phyloP scores from a whole-genome alignment of 2,888 invertebrate species.

The Anorthoa munda region DNA sequence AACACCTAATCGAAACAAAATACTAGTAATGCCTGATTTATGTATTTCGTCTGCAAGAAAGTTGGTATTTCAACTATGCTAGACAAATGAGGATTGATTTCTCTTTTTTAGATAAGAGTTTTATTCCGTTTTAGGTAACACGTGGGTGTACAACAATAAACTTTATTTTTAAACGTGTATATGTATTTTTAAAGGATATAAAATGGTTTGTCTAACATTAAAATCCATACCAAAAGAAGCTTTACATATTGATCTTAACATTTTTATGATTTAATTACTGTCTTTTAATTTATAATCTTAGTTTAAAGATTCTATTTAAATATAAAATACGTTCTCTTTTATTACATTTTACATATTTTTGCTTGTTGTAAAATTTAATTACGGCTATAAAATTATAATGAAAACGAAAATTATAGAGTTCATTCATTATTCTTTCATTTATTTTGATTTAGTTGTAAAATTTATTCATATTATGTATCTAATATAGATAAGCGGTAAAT shows the following conservation, averaged over 20 bases:
- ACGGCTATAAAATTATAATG: conserved; percentile 42
- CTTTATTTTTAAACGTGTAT: neutral
- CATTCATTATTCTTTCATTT: conserved; percentile 25
- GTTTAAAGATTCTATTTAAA: conserved; percentile 11
- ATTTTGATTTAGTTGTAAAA: conserved; percentile 6
- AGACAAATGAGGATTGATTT: conserved; percentile 7
- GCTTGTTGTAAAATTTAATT: conserved; percentile 53
- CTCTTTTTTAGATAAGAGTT: neutral
- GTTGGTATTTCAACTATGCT: conserved; percentile 13
- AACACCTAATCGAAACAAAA: no score
- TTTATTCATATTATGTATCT: conserved; percentile 3
- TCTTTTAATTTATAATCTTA: conserved; percentile 21
- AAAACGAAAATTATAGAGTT: conserved; percentile 25
- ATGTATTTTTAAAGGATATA: conserved; percentile 1
- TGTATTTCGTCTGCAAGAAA: neutral
- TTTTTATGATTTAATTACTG: conserved; percentile 53
- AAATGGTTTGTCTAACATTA: conserved; percentile 13
- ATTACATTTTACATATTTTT: conserved; percentile 42
- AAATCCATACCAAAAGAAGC: conserved; percentile 23
- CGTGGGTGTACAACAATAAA: conserved; percentile 18
- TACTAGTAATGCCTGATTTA: no score
- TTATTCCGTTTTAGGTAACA: neutral
- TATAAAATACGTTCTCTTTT: conserved; percentile 36
- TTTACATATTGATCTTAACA: conserved; percentile 15
- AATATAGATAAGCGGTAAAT: neutral